phyloP scores from a whole-genome alignment of 2,797 vertebrate species.

The Oceanodroma leucorhoa region DNA sequence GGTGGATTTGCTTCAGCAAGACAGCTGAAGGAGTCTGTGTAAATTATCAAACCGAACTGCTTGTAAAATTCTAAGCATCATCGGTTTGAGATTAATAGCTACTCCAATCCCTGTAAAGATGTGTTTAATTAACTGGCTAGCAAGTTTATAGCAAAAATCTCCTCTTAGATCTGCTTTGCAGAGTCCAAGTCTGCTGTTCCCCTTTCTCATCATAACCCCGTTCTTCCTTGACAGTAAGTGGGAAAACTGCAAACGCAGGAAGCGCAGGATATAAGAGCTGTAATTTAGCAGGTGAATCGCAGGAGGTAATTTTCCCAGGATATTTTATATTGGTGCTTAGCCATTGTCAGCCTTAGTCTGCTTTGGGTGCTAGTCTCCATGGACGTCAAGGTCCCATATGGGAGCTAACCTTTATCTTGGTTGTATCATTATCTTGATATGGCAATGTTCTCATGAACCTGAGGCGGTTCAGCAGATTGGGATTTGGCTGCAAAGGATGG shows the following conservation, averaged over 20 bases:
- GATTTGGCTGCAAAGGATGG: neutral
- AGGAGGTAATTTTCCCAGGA: neutral
- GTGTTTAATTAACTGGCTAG: slow-evolving; percentile 32
- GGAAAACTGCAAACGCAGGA: neutral
- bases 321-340: neutral
- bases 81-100: slow-evolving; percentile 6
- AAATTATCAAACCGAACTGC: neutral
- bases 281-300: neutral
- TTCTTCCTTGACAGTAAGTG: neutral
- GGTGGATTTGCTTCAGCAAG: neutral
- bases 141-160: slow-evolving; percentile 17
- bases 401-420: neutral
- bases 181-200: neutral
- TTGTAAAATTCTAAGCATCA: slow-evolving; percentile 31
- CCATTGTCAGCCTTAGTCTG: neutral
- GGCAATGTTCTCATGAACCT: neutral
- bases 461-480: neutral
- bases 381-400: neutral
- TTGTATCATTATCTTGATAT: neutral
- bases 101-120: slow-evolving; percentile 14
- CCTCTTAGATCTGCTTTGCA: neutral
- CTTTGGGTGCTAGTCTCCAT: neutral
- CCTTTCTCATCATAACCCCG: neutral
- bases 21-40: neutral
- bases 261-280: neutral